A percentile compares a stretch with the other conserved stretches of the same genome.
Evolutionary conservation across 2,113 vertebrate genomes (phyloP).

Genomic region (Gallinago jamesoni): DNA sequence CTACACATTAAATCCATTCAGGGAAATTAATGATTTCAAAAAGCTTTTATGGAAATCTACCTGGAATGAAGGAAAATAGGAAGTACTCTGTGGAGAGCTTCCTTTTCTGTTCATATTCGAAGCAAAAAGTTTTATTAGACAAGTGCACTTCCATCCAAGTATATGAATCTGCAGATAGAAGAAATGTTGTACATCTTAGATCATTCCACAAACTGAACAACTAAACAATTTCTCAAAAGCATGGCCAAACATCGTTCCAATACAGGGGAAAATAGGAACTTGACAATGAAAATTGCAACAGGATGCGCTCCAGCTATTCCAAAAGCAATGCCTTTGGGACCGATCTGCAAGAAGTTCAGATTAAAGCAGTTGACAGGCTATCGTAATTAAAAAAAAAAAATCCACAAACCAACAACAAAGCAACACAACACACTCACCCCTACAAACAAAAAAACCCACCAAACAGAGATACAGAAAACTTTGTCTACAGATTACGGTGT

Average conservation of each 20-base stretch:
- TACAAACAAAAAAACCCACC: background rate
- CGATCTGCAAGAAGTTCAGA: background rate
- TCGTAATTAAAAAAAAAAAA: background rate
- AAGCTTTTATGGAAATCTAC: background rate
- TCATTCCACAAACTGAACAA: background rate
- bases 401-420: no score
- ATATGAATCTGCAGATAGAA: background rate
- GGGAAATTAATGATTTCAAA: background rate
- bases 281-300: background rate
- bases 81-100: background rate
- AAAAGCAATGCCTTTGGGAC: background rate
- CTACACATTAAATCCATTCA: background rate
- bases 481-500: background rate
- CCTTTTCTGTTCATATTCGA: background rate
- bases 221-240: background rate
- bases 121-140: background rate
- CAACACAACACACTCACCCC: background rate
- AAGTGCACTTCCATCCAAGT: background rate
- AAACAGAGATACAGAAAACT: background rate
- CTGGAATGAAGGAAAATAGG: background rate
- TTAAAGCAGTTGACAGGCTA: background rate
- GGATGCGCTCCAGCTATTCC: background rate
- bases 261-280: background rate
- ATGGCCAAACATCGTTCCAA: background rate
- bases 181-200: background rate